Base-by-base conservation (phyloP, 2,113 vertebrate species). In the Oreochromis niloticus region DNA sequence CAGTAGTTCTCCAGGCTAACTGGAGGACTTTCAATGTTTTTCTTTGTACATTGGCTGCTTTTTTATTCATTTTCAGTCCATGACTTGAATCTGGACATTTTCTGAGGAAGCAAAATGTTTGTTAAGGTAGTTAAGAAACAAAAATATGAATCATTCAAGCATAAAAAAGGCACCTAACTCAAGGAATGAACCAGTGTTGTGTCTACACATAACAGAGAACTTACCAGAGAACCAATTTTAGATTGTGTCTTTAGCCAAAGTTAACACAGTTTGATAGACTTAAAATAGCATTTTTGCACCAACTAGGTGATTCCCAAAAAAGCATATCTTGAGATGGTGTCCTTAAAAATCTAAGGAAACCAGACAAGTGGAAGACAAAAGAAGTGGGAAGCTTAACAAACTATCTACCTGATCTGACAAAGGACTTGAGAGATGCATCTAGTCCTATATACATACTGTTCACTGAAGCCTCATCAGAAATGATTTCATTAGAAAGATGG, bases 321-420 rank as follows among this genome's bases (percentile, higher is more conserved):
- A 36, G 9, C 61, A 36, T 36, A n/a, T 3, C 9, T 36, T 63
- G 1, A 32, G 9, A 63, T 36, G 59, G 32, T 36, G 3, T 36
- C 32, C 32, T n/a, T 36, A 63, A 63, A 36, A 63, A n/a, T 63
- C 32, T n/a, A 36, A n/a, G 59, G 17, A 66, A 66, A 39, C 34
- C 2, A 39, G 34, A 39, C 61, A 39, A 39, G 34, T 66, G 34
- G 61, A 66, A 5, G 61, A 66, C 10, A 39, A 22, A 66, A 39
- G 3, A 39, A 68, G 63, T 39, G 19, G 34, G 6, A 68, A 19
- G 61, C 61, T 39, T 66, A 66, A 66, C 0, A 66, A 66, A 66
- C 2, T 13, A 39, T 22, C 61, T 13, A 0, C 34, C 11, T 24
- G 63, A 24, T 22, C 63, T 71, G 7, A 0, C 36, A 71, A n/a